A percentile compares a stretch with the other conserved stretches of the same genome.
Evolutionary conservation across 2,797 vertebrate species (phyloP).

Genomic region (Molothrus aeneus): DNA sequence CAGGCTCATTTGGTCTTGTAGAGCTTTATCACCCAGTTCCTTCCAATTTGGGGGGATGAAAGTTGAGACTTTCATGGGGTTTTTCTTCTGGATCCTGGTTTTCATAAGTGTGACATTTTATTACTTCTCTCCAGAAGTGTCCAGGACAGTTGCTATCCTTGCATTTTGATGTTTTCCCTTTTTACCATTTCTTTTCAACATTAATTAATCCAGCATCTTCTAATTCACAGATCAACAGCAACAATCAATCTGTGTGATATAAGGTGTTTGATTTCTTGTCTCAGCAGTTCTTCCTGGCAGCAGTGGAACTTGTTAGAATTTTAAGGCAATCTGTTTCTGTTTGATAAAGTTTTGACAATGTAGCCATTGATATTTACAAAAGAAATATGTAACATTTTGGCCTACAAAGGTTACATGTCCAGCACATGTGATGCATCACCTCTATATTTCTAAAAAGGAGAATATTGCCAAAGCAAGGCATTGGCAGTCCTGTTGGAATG

Average conservation of each 20-base stretch:
- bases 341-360: not conserved
- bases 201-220: not conserved
- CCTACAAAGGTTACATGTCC: not conserved
- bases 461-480: not conserved
- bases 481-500: not conserved
- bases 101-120: not conserved
- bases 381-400: not conserved
- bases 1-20: not conserved
- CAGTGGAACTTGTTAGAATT: not conserved
- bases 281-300: not conserved
- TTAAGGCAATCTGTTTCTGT: not conserved
- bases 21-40: not conserved
- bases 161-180: not conserved
- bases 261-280: not conserved
- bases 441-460: not conserved
- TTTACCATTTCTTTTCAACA: not conserved
- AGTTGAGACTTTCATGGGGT: fast-evolving
- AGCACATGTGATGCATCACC: not conserved
- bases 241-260: not conserved
- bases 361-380: not conserved
- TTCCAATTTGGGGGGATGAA: not conserved
- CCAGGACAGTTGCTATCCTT: not conserved
- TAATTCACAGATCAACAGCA: not conserved
- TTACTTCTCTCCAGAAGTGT: not conserved
- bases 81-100: not conserved